A percentile compares a stretch with the other conserved stretches of the same genome.
Conservation (phyloP, 2,113 vertebrate species). For the Sitta europaea region DNA sequence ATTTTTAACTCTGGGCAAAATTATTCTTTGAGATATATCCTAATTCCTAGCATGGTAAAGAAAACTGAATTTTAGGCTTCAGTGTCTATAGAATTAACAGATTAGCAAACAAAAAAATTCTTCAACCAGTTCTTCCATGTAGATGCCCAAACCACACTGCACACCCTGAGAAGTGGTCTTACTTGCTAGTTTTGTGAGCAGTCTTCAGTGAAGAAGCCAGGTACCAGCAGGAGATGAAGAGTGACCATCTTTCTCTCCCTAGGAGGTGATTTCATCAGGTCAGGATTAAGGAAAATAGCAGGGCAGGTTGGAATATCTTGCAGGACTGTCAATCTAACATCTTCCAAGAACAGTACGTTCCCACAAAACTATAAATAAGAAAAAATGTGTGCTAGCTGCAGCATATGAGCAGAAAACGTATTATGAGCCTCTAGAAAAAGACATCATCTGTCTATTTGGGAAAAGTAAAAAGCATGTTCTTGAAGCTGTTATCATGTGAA, state of each 20-base stretch:
- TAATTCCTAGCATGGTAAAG: not conserved
- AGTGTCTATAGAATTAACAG: not conserved
- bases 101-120: not conserved
- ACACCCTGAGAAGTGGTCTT: not conserved
- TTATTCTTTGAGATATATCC: not conserved
- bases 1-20: not conserved
- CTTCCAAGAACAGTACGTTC: not conserved
- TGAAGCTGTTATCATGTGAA: slow-evolving; percentile 29
- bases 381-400: not conserved
- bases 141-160: not conserved
- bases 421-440: not conserved
- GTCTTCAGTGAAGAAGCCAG: not conserved
- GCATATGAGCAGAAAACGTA: not conserved
- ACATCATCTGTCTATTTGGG: not conserved
- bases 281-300: not conserved
- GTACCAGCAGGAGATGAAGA: not conserved
- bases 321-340: not conserved
- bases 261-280: not conserved
- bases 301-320: not conserved
- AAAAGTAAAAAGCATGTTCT: slow-evolving; percentile 39
- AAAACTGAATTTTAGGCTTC: not conserved
- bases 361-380: not conserved
- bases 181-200: not conserved
- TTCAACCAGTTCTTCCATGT: not conserved
- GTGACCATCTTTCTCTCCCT: not conserved